Evolutionary conservation across 2,113 vertebrate genomes (phyloP), one percentile per base, ranked within the genome.

Genomic region (Cephalopholis sonnerati): DNA sequence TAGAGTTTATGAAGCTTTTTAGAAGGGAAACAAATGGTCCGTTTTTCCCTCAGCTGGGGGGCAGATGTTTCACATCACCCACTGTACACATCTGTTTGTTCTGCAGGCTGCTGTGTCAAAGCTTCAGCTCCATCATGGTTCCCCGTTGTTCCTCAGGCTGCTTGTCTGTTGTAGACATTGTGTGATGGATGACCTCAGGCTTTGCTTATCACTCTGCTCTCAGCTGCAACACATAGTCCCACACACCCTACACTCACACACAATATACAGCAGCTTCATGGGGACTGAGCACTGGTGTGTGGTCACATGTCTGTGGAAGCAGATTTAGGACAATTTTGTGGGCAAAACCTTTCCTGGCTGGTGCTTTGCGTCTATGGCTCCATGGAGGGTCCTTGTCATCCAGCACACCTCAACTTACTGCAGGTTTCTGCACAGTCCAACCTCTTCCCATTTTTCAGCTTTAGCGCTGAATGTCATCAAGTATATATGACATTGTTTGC

Each of bases 101-200:
- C 41, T 69, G 41, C 41, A 50, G 32, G 39, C 68, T 69, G 39
- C 39, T 63, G 62, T 39, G 62, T 63, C 1, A 6, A 63, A 53
- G 79, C 46, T 39, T 75, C 24, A 0, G 46, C 81, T 80, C 64
- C 24, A 48, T 73, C 27, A 5, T 9, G 29, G 50, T 62, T 48
- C 10, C 22, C 74, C 64, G 61, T 66, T 74, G 69, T 12, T 78
- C 51, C 66, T 55, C 39, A 0, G 74, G 74, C 79, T 65, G 57
- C 57, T n/a, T 76, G 62, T 69, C 68, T 69, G 51, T 69, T 84
- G n/a, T n/a, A 59, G 70, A 57, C 68, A 1, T 57, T 11, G 10
- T 70, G 22, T 74, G 76, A 82, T 70, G 74, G 63, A 84, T 73
- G 78, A 81, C 77, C 63, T 41, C 48, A 1, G 77, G 53, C 44